Conservation (phyloP, 2,113 vertebrate genomes). For the Mesocricetus auratus region DNA sequence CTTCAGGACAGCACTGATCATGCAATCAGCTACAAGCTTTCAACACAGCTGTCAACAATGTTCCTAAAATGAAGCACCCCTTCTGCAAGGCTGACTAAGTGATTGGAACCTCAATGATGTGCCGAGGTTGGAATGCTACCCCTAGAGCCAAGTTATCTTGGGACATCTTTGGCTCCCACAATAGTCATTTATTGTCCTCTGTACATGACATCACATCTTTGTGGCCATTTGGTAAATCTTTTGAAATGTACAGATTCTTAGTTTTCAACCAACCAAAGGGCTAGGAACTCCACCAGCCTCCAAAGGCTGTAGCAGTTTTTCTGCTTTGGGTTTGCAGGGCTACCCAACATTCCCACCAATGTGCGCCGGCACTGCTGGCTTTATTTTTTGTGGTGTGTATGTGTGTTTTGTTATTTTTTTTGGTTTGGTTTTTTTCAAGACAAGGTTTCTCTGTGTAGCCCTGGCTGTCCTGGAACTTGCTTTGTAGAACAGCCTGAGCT, state of each 20-base stretch:
- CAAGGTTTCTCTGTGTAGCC: not conserved
- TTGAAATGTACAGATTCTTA: not conserved
- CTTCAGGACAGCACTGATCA: not conserved
- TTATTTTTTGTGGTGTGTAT: not conserved
- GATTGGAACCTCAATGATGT: not conserved
- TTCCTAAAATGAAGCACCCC: not conserved
- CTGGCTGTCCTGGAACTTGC: not conserved
- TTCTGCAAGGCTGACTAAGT: not conserved
- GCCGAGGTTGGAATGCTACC: not conserved
- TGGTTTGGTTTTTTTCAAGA: not conserved
- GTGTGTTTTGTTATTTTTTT: not conserved
- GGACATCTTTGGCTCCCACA: not conserved
- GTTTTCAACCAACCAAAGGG: not conserved
- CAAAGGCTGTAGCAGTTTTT: not conserved
- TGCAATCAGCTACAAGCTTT: slow-evolving; percentile 82
- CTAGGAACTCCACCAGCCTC: not conserved
- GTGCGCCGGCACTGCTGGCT: not conserved
- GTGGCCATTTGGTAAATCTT: not conserved
- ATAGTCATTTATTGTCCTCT: not conserved
- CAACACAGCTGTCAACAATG: slow-evolving; percentile 88
- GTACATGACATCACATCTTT: not conserved
- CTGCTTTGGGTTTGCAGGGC: not conserved
- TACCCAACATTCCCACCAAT: not conserved
- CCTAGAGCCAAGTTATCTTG: not conserved
- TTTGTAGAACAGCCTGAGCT: not conserved